phyloP scores from a whole-genome alignment of 2,797 vertebrate genomes.

The Urophycis tenuis region DNA sequence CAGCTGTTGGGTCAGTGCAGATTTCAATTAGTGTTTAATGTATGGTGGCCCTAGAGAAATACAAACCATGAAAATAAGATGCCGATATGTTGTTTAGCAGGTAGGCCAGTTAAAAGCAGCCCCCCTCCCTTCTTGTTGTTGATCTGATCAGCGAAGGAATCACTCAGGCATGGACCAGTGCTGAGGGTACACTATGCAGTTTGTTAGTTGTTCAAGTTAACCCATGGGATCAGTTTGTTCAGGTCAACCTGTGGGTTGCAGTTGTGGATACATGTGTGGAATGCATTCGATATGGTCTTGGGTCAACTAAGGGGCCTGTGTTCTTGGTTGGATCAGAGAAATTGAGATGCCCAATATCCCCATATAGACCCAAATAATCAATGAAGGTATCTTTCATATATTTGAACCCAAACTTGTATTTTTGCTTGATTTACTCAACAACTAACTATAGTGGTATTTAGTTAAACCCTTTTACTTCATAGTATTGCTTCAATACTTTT shows the following conservation, averaged over 20 bases:
- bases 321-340: no score
- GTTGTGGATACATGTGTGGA: constrained; percentile 34
- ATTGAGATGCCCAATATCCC: no score
- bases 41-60: constrained; percentile 45
- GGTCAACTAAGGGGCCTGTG: no score
- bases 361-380: no score
- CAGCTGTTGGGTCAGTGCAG: constrained; percentile 77
- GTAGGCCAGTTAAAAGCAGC: neutral
- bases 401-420: neutral
- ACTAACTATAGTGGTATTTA: neutral
- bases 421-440: neutral
- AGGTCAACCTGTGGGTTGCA: constrained; percentile 35
- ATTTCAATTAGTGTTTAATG: constrained; percentile 73
- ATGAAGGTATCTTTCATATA: neutral
- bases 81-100: constrained; percentile 26
- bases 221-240: constrained; percentile 34
- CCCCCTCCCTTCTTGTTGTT: neutral
- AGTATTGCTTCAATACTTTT: neutral
- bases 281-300: constrained; percentile 48
- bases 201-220: constrained; percentile 47
- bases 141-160: constrained; percentile 14
- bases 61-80: constrained; percentile 47
- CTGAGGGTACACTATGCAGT: constrained; percentile 50
- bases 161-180: constrained; percentile 45
- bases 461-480: neutral